Conservation (phyloP, 2,113 vertebrate species). For the Stictonetta naevosa region DNA sequence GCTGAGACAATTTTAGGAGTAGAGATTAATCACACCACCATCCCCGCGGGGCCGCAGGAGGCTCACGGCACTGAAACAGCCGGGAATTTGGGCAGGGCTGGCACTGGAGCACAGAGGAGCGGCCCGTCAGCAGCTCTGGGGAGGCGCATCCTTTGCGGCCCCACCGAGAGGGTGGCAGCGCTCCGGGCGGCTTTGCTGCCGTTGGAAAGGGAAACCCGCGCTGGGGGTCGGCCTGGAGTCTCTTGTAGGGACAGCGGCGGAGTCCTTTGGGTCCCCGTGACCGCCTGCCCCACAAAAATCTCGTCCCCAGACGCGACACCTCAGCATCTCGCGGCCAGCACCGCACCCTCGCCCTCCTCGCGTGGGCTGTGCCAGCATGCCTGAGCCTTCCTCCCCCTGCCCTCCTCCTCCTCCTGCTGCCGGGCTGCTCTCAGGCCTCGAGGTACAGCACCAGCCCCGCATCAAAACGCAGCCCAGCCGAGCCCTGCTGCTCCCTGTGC, state of each 20-base stretch:
- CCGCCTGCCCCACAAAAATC: accelerated
- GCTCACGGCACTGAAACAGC: neutral
- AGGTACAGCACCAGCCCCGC: neutral
- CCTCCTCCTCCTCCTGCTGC: neutral
- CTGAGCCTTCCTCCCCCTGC: neutral
- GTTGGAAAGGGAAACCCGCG: neutral
- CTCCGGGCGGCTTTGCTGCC: accelerated
- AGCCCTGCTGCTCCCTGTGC: neutral
- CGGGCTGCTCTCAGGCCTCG: neutral
- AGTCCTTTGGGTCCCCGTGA: neutral
- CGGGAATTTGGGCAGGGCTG: neutral
- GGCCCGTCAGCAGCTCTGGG: neutral
- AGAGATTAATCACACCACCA: neutral
- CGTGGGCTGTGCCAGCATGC: accelerated
- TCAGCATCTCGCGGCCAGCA: neutral
- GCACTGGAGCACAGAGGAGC: accelerated
- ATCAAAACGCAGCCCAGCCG: accelerated
- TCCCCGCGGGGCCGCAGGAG: accelerated
- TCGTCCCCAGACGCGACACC: neutral
- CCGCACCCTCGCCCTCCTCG: neutral
- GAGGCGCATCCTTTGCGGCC: neutral
- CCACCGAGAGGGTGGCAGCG: neutral
- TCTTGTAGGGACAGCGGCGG: accelerated
- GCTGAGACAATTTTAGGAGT: neutral
- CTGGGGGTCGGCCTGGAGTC: neutral